Conservation (phyloP, 2,797 vertebrate genomes). For the Danionella dracula region DNA sequence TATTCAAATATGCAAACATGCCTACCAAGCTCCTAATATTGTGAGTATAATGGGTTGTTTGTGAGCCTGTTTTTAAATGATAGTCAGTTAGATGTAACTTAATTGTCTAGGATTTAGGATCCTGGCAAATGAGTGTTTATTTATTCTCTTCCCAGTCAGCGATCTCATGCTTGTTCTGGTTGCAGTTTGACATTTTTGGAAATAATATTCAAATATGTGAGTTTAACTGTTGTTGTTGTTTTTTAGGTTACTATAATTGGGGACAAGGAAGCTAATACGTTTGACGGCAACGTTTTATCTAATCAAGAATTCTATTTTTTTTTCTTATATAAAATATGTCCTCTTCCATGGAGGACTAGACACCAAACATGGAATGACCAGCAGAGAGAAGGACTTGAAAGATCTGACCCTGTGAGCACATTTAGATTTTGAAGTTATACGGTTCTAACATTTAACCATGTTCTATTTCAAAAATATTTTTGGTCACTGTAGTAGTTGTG, state of each 20-base stretch:
- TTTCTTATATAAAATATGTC: conserved; percentile 43
- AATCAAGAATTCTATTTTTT: background rate
- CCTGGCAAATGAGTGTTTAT: too few species aligned
- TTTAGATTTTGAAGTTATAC: background rate
- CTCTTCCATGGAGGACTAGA: conserved; percentile 76
- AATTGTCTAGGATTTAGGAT: too few species aligned
- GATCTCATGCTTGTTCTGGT: background rate
- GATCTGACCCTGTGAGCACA: conserved; percentile 38
- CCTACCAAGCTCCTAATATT: too few species aligned
- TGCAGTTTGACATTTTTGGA: background rate
- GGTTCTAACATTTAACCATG: background rate
- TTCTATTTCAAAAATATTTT: conserved; percentile 12
- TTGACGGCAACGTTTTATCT: background rate
- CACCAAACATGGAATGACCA: conserved; percentile 71
- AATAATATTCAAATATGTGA: too few species aligned
- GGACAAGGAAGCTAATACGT: background rate
- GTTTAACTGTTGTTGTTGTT: background rate
- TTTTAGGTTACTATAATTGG: conserved; percentile 17
- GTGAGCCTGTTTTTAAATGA: too few species aligned
- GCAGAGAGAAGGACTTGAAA: conserved; percentile 85
- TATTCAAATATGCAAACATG: too few species aligned
- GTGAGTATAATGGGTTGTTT: too few species aligned
- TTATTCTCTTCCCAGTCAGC: too few species aligned
- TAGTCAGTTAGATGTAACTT: too few species aligned
- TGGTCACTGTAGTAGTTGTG: background rate